These are phyloP conservation scores for Nematopogon swammerdamellus DNA, from an alignment of 2,888 invertebrate genomes.

Conservation along the genomic window DNA sequence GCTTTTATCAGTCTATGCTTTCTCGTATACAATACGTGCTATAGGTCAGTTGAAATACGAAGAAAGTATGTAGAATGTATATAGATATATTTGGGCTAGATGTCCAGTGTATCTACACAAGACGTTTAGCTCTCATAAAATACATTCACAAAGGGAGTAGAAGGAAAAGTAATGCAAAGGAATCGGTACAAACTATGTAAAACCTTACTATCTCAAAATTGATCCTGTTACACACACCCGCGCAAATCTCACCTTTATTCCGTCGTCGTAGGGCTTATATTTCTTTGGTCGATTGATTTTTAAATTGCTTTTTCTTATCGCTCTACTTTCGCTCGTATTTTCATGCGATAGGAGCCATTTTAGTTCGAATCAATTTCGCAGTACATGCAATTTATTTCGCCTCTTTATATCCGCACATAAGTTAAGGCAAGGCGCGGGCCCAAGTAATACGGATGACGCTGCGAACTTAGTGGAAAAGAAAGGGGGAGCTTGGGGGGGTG, in stretches of 20 bases:
- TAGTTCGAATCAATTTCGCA: background rate
- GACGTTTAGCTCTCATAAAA: conserved; percentile 50
- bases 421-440: conserved; percentile 28
- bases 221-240: conserved; percentile 24
- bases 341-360: background rate
- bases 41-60: no score
- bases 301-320: conserved; percentile 8
- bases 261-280: conserved; percentile 11
- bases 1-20: no score
- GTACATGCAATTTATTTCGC: background rate
- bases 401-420: conserved; percentile 37
- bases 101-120: conserved; percentile 36
- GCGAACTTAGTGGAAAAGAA: conserved; percentile 53
- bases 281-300: conserved; percentile 4
- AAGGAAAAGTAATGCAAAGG: conserved; percentile 52
- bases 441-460: conserved; percentile 56
- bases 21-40: no score
- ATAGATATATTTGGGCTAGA: no score
- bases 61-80: no score
- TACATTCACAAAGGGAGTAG: conserved; percentile 43
- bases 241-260: conserved; percentile 15
- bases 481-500: conserved; percentile 27
- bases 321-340: background rate
- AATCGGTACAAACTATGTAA: conserved; percentile 39
- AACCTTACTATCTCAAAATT: conserved; percentile 44